Conservation (phyloP, 2,888 invertebrate genomes). For the Tineola bisselliella region DNA sequence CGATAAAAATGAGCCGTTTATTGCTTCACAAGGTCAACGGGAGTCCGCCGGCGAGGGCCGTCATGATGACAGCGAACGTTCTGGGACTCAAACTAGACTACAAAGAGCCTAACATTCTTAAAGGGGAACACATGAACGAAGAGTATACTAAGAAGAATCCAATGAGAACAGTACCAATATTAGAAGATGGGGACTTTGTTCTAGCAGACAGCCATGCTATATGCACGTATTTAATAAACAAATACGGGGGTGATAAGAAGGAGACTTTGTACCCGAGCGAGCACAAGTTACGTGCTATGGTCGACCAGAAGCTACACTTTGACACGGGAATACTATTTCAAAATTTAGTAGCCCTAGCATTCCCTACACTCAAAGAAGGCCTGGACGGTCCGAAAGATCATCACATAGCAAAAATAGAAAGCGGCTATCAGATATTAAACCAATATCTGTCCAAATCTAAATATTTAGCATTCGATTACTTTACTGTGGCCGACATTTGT, state of each 20-base stretch:
- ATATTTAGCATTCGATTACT: constrained; percentile 25
- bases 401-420: constrained; percentile 21
- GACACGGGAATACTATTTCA: constrained; percentile 27
- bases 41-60: constrained; percentile 30
- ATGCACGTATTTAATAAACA: constrained; percentile 31
- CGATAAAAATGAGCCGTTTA: constrained; percentile 23
- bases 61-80: constrained; percentile 27
- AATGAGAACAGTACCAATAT: constrained; percentile 27
- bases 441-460: constrained; percentile 27
- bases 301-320: constrained; percentile 30
- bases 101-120: constrained; percentile 22
- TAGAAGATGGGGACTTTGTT: constrained; percentile 33
- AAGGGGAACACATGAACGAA: constrained; percentile 23
- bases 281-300: constrained; percentile 24
- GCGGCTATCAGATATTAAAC: constrained; percentile 28
- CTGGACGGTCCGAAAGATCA: constrained; percentile 19
- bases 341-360: constrained; percentile 15
- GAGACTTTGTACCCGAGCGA: constrained; percentile 29
- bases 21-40: constrained; percentile 25
- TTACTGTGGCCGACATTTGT: constrained; percentile 34
- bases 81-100: constrained; percentile 26
- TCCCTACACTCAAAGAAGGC: constrained; percentile 18
- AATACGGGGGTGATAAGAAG: constrained; percentile 30
- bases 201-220: constrained; percentile 29
- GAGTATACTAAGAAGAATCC: constrained; percentile 33